These are phyloP conservation scores for Eupithecia insigniata DNA, from an alignment of 2,888 invertebrate genomes.

Conservation along the genomic window DNA sequence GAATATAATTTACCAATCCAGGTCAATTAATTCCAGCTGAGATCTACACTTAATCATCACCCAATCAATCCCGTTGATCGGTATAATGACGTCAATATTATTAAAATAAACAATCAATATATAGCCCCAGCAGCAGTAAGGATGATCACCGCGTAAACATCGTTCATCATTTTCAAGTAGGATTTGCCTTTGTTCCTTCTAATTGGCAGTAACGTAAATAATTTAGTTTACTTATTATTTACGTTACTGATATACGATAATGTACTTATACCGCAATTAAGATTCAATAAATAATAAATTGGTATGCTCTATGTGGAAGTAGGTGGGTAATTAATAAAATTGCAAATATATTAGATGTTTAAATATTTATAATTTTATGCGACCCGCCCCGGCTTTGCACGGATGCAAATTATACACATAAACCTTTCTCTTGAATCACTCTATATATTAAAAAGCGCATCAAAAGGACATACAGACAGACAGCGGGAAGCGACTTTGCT, in stretches of 20 bases:
- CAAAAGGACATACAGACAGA: too few relatives aligned
- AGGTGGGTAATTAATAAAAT: background rate
- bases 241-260: too few relatives aligned
- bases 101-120: conserved; percentile 32
- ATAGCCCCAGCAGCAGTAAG: conserved; percentile 15
- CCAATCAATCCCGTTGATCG: conserved; percentile 7
- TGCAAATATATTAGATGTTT: background rate
- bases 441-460: too few relatives aligned
- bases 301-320: background rate
- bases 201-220: conserved; percentile 9
- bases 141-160: conserved; percentile 38
- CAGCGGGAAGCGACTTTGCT: too few relatives aligned
- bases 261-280: background rate
- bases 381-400: too few relatives aligned
- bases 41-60: conserved; percentile 9
- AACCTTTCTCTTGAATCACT: too few relatives aligned
- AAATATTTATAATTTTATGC: background rate
- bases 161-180: conserved; percentile 52
- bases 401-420: too few relatives aligned
- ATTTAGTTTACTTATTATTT: background rate
- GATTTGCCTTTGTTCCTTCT: conserved; percentile 17
- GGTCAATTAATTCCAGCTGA: background rate
- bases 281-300: background rate
- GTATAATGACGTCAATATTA: conserved; percentile 23
- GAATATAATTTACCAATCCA: background rate